These are phyloP conservation scores for Lates japonicus DNA, from an alignment of 2,797 vertebrate genomes.

Conservation along the genomic window DNA sequence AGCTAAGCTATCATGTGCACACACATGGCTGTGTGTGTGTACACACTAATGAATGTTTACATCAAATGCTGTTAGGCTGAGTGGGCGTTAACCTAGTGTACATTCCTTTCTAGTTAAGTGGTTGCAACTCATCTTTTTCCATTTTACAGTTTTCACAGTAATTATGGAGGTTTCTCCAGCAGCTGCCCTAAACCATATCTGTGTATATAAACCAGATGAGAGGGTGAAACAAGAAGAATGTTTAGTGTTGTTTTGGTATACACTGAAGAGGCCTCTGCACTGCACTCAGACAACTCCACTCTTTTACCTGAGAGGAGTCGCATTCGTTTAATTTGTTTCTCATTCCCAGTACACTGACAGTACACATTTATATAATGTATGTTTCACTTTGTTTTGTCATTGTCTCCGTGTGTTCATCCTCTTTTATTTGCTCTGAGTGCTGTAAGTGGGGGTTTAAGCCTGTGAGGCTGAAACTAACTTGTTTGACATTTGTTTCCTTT, in stretches of 20 bases:
- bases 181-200: conserved; percentile 58
- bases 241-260: conserved; percentile 4
- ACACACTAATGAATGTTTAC: conserved; percentile 74
- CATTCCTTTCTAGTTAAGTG: conserved; percentile 58
- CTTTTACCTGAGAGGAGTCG: conserved; percentile 5
- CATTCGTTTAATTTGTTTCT: background rate
- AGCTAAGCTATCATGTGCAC: conserved; percentile 17
- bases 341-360: background rate
- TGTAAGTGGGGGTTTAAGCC: no score
- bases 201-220: conserved; percentile 60
- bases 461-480: no score
- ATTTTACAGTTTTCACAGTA: conserved; percentile 57
- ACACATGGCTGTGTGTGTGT: background rate
- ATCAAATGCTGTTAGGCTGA: conserved; percentile 60
- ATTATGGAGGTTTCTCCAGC: conserved; percentile 62
- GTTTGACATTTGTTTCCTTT: no score
- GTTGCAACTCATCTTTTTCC: conserved; percentile 61
- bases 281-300: background rate
- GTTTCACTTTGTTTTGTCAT: conserved; percentile 1
- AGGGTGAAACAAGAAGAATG: conserved; percentile 51
- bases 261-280: background rate
- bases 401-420: background rate
- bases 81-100: conserved; percentile 62
- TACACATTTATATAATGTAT: background rate
- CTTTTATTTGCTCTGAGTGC: background rate